Percentiles rank a stretch among this genome's conserved stretches.
phyloP scores from a whole-genome alignment of 1,140 invertebrate genomes.

The Galendromus occidentalis region DNA sequence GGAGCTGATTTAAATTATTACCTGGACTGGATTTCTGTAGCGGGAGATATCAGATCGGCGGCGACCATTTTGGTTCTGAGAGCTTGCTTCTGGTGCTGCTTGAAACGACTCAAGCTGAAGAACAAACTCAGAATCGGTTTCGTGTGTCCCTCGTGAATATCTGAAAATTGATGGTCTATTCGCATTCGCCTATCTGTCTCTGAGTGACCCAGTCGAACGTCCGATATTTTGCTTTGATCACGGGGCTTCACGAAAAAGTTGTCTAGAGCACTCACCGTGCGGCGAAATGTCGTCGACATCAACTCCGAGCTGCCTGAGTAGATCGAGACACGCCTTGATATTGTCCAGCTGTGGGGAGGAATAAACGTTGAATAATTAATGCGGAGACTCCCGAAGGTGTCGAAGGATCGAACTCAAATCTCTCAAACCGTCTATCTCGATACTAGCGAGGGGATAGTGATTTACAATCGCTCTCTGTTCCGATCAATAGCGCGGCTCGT shows the following conservation, averaged over 20 bases:
- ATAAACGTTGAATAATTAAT: no score
- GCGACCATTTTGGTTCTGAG: constrained; percentile 7
- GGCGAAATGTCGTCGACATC: constrained; percentile 9
- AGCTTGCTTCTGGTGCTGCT: constrained; percentile 58
- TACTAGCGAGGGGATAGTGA: no score
- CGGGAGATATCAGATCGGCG: not conserved
- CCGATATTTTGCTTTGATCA: no score
- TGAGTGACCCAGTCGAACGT: no score
- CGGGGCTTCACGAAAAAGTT: not conserved
- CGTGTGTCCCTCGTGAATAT: constrained; percentile 65
- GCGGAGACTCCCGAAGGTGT: no score
- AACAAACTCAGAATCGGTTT: constrained; percentile 81
- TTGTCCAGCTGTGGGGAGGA: not conserved
- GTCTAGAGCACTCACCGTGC: not conserved
- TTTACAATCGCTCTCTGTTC: no score
- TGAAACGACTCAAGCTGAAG: constrained; percentile 66
- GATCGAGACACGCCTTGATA: constrained; percentile 11
- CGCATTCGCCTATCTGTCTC: no score
- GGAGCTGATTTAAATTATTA: not conserved
- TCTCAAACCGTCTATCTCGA: no score
- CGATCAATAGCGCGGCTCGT: no score
- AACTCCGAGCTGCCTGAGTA: constrained; percentile 6
- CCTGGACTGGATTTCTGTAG: constrained; percentile 5
- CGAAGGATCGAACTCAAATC: no score
- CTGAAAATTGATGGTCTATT: constrained; percentile 29